These are phyloP conservation scores for Cosmorhoe ocellata DNA, from an alignment of 2,888 invertebrate genomes.

Conservation along the genomic window DNA sequence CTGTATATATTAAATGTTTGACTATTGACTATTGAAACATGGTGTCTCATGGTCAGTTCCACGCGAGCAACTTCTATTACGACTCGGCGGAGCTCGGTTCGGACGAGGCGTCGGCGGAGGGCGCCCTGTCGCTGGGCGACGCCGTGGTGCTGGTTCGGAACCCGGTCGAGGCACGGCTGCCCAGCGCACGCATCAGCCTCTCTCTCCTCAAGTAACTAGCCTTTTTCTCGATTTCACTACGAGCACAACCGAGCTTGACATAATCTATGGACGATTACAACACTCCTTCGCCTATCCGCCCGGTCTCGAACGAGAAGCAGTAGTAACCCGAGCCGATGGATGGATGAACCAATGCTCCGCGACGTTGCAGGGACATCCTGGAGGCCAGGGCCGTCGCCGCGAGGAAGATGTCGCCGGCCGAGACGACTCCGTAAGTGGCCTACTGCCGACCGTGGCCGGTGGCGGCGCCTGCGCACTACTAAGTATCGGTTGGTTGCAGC, in stretches of 20 bases:
- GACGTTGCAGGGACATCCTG: conserved; percentile 28
- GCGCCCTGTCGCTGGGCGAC: too few relatives aligned
- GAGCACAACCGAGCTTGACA: too few relatives aligned
- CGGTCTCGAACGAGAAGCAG: too few relatives aligned
- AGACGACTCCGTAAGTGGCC: conserved; percentile 25
- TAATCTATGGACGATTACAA: too few relatives aligned
- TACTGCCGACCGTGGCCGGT: too few relatives aligned
- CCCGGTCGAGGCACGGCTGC: conserved; percentile 62
- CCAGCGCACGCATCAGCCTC: conserved; percentile 51
- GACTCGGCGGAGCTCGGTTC: conserved; percentile 26
- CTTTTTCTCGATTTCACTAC: too few relatives aligned
- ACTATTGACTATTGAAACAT: too few relatives aligned
- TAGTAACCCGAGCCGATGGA: too few relatives aligned
- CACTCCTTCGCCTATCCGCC: too few relatives aligned
- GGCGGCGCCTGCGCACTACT: too few relatives aligned
- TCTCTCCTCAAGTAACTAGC: conserved; percentile 52
- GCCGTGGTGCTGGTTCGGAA: conserved; percentile 51
- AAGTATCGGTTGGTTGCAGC: too few relatives aligned
- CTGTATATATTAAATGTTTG: background rate
- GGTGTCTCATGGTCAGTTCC: background rate
- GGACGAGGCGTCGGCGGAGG: background rate
- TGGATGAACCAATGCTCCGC: too few relatives aligned
- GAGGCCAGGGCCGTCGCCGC: conserved; percentile 31
- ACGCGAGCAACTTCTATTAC: conserved; percentile 34
- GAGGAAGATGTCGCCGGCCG: conserved; percentile 25